A percentile compares a stretch with the other conserved stretches of the same genome.
These are phyloP conservation scores for Ammodytes dubius DNA, from an alignment of 2,113 vertebrate species.

Conservation along the genomic window DNA sequence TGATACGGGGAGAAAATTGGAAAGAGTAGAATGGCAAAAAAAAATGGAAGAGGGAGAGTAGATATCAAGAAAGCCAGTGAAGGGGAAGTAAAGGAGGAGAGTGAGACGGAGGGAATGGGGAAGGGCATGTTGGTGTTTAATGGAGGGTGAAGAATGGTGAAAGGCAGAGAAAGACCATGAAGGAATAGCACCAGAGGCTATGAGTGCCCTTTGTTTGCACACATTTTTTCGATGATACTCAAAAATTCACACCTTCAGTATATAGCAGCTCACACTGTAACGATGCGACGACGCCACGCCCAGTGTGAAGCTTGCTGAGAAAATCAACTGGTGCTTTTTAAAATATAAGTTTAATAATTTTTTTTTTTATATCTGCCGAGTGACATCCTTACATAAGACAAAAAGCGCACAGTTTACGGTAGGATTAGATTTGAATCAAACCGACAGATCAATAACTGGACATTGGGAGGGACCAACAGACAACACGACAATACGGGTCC, in stretches of 20 bases:
- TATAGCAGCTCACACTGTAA: slow-evolving; percentile 23
- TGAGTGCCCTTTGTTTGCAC: slow-evolving; percentile 65
- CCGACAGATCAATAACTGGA: slow-evolving; percentile 22
- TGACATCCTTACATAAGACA: background rate
- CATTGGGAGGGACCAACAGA: slow-evolving; percentile 12
- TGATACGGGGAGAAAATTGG: slow-evolving; percentile 55
- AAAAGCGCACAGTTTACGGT: background rate
- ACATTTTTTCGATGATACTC: slow-evolving; percentile 24
- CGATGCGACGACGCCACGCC: slow-evolving; percentile 28
- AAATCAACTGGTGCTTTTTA: slow-evolving; percentile 22
- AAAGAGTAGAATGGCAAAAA: slow-evolving; percentile 40
- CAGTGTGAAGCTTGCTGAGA: slow-evolving; percentile 4
- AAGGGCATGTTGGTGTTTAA: slow-evolving; percentile 67
- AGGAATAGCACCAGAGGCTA: slow-evolving; percentile 55
- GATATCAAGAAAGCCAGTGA: slow-evolving; percentile 51
- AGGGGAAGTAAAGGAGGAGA: slow-evolving; percentile 44
- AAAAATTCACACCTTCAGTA: slow-evolving; percentile 54
- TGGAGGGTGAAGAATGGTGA: slow-evolving; percentile 74
- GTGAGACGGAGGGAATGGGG: slow-evolving; percentile 34
- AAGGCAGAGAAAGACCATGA: slow-evolving; percentile 45
- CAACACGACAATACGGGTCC: slow-evolving; percentile 9
- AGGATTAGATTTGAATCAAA: slow-evolving; percentile 16
- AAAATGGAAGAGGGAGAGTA: slow-evolving; percentile 29
- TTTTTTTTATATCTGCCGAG: background rate
- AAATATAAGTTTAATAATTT: background rate